Base-by-base conservation (phyloP, 2,888 invertebrate species). In the Agrochola macilenta region DNA sequence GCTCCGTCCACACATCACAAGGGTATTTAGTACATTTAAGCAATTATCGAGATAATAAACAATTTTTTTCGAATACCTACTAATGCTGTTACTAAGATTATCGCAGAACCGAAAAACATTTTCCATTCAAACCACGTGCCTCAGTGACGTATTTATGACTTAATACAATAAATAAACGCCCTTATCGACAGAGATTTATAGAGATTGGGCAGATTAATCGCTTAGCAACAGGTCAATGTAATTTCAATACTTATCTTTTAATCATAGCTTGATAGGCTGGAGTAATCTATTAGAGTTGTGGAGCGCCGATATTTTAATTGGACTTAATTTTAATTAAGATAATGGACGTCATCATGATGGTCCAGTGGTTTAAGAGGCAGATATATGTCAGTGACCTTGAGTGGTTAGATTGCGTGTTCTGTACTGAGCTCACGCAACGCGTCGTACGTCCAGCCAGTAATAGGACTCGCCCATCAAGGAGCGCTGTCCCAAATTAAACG, bases 181-280 rank as follows among this genome's bases (percentile, higher is more conserved):
- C 52, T 79, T 77, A 77, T 84, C 76, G 79, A 78, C 79, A 58
- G 66, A 72, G 78, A 81, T 84, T 77, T 81, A 69, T 69, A 65
- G 61, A 68, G 68, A 69, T 69, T 49, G 26, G 54, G 72, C 60
- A 65, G 74, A 82, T 75, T 79, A 74, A 82, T 82, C 65, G 82
- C 60, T 71, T 72, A n/a, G 65, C 54, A 72, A 82, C 78, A 58
- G 76, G 70, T 79, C 63, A 74, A 52, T 60, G 46, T 69, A 69
- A 75, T 69, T 79, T 74, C 7, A 52, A 52, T 60, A 52, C 49
- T 58, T 68, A 77, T 74, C 66, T 46, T 46, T 30, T 76, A 66
- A 77, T 77, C 58, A 7, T 54, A 30, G 43, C 49, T 58, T 76
- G 17, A 65, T 65, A 14, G 46, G 14, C 14, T 35, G 26, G 17